phyloP scores from a whole-genome alignment of 2,888 invertebrate genomes.

The Sinotaia quadrata region DNA sequence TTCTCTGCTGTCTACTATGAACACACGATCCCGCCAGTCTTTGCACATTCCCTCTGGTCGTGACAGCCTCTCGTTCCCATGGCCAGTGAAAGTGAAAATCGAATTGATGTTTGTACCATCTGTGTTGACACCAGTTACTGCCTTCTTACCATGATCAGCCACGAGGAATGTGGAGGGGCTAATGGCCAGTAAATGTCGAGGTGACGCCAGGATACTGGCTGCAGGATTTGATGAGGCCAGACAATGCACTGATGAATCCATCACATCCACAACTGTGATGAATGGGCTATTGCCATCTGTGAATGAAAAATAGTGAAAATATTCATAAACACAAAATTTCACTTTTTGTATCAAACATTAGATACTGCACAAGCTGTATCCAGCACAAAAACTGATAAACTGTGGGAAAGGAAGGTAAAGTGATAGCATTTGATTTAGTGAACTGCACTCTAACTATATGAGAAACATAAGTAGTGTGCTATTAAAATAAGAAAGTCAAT shows the following conservation, averaged over 20 bases:
- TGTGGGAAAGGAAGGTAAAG: no score
- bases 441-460: no score
- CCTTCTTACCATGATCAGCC: conserved; percentile 23
- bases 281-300: conserved; percentile 3
- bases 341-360: no score
- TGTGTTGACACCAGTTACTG: not conserved
- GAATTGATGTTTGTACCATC: conserved; percentile 18
- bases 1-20: conserved; percentile 7
- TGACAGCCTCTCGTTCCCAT: conserved; percentile 1
- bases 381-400: no score
- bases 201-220: conserved; percentile 7
- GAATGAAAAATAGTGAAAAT: no score
- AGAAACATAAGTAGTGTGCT: no score
- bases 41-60: conserved; percentile 19
- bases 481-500: no score
- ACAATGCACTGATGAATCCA: not conserved
- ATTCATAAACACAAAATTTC: no score
- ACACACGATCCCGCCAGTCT: conserved; percentile 16
- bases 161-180: conserved; percentile 17
- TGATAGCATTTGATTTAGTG: no score
- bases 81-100: conserved; percentile 19
- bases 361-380: no score
- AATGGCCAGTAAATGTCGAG: conserved; percentile 11
- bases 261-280: conserved; percentile 3
- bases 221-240: not conserved